Conservation (phyloP, 2,888 invertebrate genomes). For the Ormyrus nitidulus region DNA sequence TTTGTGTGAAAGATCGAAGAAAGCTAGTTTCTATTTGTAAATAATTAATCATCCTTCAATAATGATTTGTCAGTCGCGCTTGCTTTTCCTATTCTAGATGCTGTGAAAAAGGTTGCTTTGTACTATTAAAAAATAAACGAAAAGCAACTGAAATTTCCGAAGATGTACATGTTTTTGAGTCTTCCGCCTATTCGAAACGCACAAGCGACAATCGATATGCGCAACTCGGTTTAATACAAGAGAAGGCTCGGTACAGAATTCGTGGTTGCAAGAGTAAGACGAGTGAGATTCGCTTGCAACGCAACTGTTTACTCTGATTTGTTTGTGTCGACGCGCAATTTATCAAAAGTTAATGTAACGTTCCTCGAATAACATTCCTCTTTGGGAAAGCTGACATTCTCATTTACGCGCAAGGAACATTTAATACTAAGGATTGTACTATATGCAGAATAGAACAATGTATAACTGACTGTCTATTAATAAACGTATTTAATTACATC, state of each 20-base stretch:
- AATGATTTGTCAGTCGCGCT: slow-evolving; percentile 37
- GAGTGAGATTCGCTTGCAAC: slow-evolving; percentile 13
- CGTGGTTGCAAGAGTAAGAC: background rate
- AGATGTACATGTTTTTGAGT: background rate
- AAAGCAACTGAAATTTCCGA: no score
- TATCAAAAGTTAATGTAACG: slow-evolving; percentile 34
- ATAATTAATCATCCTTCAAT: slow-evolving; percentile 34
- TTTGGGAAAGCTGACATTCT: slow-evolving; percentile 41
- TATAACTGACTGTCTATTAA: slow-evolving; percentile 61
- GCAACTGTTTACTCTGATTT: slow-evolving; percentile 7
- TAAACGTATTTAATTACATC: slow-evolving; percentile 61
- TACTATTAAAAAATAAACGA: no score
- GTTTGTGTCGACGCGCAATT: slow-evolving; percentile 21
- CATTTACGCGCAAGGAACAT: slow-evolving; percentile 43
- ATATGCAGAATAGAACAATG: slow-evolving; percentile 51
- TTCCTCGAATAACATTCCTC: slow-evolving; percentile 49
- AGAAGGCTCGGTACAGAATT: slow-evolving; percentile 10
- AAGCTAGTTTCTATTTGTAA: slow-evolving; percentile 45
- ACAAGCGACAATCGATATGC: slow-evolving; percentile 19
- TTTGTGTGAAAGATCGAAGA: background rate
- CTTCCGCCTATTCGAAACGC: slow-evolving; percentile 37
- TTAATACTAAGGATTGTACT: slow-evolving; percentile 48
- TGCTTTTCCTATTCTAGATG: slow-evolving; percentile 4
- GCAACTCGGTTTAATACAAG: slow-evolving; percentile 21
- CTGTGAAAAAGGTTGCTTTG: background rate